Evolutionary conservation across 2,888 invertebrate genomes (phyloP), one percentile per base, ranked within the genome.

Genomic region (Tupiocoris notatus): DNA sequence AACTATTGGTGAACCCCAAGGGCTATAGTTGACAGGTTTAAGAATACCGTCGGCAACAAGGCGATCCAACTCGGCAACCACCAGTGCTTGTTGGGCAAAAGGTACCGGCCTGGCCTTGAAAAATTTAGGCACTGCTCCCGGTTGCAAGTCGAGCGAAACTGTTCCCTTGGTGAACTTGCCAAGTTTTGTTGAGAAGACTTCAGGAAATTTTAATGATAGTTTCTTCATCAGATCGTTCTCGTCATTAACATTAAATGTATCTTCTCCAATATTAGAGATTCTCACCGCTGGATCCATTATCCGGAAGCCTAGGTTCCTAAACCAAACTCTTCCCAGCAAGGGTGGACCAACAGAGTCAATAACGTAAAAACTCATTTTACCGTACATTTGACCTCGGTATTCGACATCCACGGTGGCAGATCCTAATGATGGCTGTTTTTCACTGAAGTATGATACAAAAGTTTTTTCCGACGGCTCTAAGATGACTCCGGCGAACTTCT

Each of bases 1-100:
- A 16, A 75, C 75, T n/a, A 63, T 73, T 3, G 63, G 73, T 3
- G 73, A 62, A 17, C 54, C 57, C 75, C 75, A 75, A 17, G 62
- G 63, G 39, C 73, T 62, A 21, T 73, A 73, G 9, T 73, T 54
- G n/a, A 74, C 64, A 2, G 63, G 16, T 20, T 74, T 64, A 6
- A 61, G 63, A n/a, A 63, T 64, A 20, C 63, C 62, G 21, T 22
- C 39, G 22, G 1, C 18, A 3, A 74, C 64, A 22, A 74, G 22
- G 1, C 74, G 25, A 7, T 63, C 63, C 0, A 63, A 16, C 21
- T 75, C 75, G 65, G 54, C 58, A 21, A 58, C 24, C 18, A 75
- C 75, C 21, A 24, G 57, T 12, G n/a, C 24, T 65, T 22, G 65
- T 66, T 58, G 56, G 9, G 56, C 75, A 24, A 24, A 75, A 9